Base-by-base conservation (phyloP, 2,113 vertebrate species). In the Engraulis encrasicolus region DNA sequence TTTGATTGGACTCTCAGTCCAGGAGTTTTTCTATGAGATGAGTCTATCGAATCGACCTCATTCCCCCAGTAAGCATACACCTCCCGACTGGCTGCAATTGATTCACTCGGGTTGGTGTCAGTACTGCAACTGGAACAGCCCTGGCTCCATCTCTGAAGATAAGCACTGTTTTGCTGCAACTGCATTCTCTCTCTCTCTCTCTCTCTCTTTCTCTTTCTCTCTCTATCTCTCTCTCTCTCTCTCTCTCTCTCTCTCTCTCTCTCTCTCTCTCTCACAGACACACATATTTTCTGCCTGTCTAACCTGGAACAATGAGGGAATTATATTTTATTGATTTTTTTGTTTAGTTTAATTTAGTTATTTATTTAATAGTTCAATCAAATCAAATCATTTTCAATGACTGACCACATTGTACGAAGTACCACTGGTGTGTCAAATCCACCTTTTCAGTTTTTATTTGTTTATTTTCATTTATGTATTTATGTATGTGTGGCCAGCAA, bases 151-250 rank as follows among this genome's bases (percentile, higher is more conserved):
- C 81, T 88, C 87, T 81, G 80, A 90, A 90, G 90, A 93, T 90
- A 91, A 94, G 92, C 93, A 91, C 90, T 93, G n/a, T 92, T 92
- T 83, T 87, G 31, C 27, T n/a, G n/a, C n/a, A n/a, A 34, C 66
- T 74, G 4, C 17, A 74, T 15, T 15, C 27, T 34, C 66, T 31
- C 61, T 31, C 23, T 31, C 61, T 27, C 58, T 15, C 66, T 15
- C 27, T 34, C 66, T 31, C 61, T 31, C 23, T 31, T 27, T 27
- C 58, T 27, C 23, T 31, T 27, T 31, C 23, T 31, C 61, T 71
- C 23, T 71, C 27, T 71, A 6, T 71, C 61, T 71, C 14, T 58
- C 52, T 54, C 14, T 54, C 52, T 54, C 6, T 58, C 61, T 34
- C 3, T 71, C 27, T 31, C 3, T 71, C 61, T 31, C 0, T 45